These are phyloP conservation scores for Pocota personata DNA, from an alignment of 2,888 invertebrate species.

Conservation along the genomic window DNA sequence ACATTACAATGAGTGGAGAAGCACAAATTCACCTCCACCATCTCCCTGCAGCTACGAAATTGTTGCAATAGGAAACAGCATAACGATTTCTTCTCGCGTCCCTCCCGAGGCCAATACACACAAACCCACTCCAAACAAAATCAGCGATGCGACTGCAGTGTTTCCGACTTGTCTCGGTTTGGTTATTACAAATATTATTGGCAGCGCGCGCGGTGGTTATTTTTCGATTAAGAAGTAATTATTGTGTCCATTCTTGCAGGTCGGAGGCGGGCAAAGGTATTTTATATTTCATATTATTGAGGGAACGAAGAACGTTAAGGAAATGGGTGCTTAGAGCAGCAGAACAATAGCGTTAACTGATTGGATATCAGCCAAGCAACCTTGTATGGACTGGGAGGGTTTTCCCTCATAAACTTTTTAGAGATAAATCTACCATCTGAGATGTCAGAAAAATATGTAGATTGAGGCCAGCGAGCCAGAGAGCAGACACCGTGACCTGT, in stretches of 20 bases:
- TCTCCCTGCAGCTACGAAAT: conserved; percentile 19
- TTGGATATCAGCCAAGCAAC: conserved; percentile 65
- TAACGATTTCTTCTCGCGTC: conserved; percentile 26
- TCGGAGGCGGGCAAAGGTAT: conserved; percentile 42
- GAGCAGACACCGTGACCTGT: conserved; percentile 43
- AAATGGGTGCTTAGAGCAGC: conserved; percentile 52
- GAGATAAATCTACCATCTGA: conserved; percentile 41
- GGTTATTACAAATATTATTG: conserved; percentile 51
- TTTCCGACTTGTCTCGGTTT: conserved; percentile 32
- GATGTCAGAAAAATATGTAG: conserved; percentile 57
- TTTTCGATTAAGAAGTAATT: conserved; percentile 74
- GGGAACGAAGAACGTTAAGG: not conserved
- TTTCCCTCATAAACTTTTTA: conserved; percentile 27
- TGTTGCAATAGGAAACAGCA: conserved; percentile 31
- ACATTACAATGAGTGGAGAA: conserved; percentile 51
- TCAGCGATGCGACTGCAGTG: conserved; percentile 27
- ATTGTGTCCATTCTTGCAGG: conserved; percentile 61
- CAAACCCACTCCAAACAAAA: not conserved
- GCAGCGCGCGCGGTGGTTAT: conserved; percentile 63
- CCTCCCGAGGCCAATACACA: not conserved
- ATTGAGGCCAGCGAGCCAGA: conserved; percentile 45
- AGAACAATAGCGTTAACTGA: conserved; percentile 68
- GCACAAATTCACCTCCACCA: not conserved
- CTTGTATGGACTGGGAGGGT: conserved; percentile 18
- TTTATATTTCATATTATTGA: conserved; percentile 21